Evolutionary conservation across 2,888 invertebrate genomes (phyloP), one percentile per base, ranked within the genome.

Genomic region (Drosophila picticornis): DNA sequence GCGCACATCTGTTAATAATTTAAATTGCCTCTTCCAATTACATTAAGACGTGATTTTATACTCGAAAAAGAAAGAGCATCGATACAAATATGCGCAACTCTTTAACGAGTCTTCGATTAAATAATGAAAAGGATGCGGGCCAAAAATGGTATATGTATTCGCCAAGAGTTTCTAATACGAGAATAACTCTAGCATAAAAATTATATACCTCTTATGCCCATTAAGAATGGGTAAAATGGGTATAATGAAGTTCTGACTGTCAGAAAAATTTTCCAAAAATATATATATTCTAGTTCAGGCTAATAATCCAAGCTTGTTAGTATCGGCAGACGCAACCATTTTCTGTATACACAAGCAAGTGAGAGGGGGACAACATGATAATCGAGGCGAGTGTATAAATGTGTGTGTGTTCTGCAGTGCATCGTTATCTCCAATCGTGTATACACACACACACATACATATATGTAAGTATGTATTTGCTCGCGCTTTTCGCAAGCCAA

Each of bases 1-100:
- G 59, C 53, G 58, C 68, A 73, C 65, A 59, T 64, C 71, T 64
- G 72, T 72, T 72, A 57, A 71, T 58, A 75, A 66, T 64, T 77
- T 61, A 65, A 78, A 77, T 68, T 46, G 55, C 74, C 36, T 48
- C 32, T 43, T 19, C n/a, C 48, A 58, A 46, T 34, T 27, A 27
- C 40, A 16, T 25, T 22, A 5, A 19, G 25, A 58, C 2, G 0
- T 16, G 34, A 32, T 32, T 13, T 57, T 7, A 46, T 11, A 7
- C 27, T 16, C 6, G 13, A 29, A 29, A 16, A 6, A 19, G 16
- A 13, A 13, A 53, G 34, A 9, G 34, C 9, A 53, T 25, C 10
- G 10, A 36, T 29, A 38, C n/a, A 5, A 27, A n/a, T n/a, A 38
- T 38, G 2, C 3, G 4, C 16, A 22, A 43, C 11, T 40, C 22